These are phyloP conservation scores for Brachypalpus laphriformis DNA, from an alignment of 2,888 invertebrate species.

Conservation along the genomic window DNA sequence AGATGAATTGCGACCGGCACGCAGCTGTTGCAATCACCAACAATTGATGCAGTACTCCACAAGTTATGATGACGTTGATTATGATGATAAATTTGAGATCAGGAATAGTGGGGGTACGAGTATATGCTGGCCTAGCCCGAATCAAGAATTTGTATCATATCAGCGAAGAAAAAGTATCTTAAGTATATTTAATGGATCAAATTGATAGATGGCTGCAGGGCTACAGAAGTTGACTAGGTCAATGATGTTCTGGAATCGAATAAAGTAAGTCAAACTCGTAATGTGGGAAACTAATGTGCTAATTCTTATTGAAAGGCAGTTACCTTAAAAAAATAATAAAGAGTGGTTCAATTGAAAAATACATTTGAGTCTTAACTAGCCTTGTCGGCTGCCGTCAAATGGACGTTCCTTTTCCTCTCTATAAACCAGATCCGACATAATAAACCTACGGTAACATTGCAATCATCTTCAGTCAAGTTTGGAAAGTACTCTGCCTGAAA, in stretches of 20 bases:
- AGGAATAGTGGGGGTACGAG: not conserved
- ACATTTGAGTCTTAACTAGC: too few species aligned
- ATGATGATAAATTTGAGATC: constrained; percentile 8
- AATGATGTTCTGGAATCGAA: not conserved
- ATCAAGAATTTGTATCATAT: too few species aligned
- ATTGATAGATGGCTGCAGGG: not conserved
- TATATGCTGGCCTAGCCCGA: not conserved
- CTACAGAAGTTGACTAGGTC: not conserved
- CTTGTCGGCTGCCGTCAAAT: too few species aligned
- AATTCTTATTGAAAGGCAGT: too few species aligned
- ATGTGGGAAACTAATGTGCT: not conserved
- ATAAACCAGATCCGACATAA: too few species aligned
- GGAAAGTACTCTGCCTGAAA: too few species aligned
- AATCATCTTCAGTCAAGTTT: too few species aligned
- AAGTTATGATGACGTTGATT: constrained; percentile 1
- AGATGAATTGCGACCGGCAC: constrained; percentile 5
- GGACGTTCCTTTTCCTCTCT: too few species aligned
- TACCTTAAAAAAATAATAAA: too few species aligned
- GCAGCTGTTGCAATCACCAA: constrained; percentile 14
- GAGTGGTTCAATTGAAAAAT: too few species aligned
- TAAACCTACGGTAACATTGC: too few species aligned
- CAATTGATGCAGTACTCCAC: constrained; percentile 17
- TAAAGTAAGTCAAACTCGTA: not conserved
- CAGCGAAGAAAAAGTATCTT: not conserved
- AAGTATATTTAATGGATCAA: constrained; percentile 9